Conservation (phyloP, 1,140 invertebrate species). For the Drosophila truncata region DNA sequence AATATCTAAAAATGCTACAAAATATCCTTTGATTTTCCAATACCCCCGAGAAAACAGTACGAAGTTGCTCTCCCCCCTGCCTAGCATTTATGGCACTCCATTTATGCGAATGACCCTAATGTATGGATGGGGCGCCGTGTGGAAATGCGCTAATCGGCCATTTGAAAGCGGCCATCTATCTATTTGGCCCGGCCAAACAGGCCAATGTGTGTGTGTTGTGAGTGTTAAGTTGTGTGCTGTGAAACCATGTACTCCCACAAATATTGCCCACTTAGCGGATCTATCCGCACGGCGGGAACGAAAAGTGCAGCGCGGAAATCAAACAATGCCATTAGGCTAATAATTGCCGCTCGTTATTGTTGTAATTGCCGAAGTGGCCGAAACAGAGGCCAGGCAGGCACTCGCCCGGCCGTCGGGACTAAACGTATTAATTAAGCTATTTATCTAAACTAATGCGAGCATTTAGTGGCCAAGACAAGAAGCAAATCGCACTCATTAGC, state of each 20-base stretch:
- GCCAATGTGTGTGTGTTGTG: not conserved
- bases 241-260: conserved; percentile 7
- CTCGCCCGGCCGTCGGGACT: conserved; percentile 33
- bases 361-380: conserved; percentile 64
- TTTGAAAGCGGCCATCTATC: conserved; percentile 46
- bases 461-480: conserved; percentile 82
- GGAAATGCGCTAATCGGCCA: conserved; percentile 32
- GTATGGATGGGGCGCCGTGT: conserved; percentile 1
- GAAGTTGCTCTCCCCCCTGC: not conserved
- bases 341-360: conserved; percentile 80
- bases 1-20: too few species aligned
- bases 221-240: conserved; percentile 10
- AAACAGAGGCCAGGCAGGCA: conserved; percentile 19
- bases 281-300: conserved; percentile 3
- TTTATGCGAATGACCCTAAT: conserved; percentile 30
- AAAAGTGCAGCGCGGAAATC: conserved; percentile 71
- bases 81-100: conserved; percentile 28
- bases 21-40: not conserved
- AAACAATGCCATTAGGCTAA: conserved; percentile 80
- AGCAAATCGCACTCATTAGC: conserved; percentile 84
- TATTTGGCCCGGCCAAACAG: conserved; percentile 39
- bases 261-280: conserved; percentile 58
- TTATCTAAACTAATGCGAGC: conserved; percentile 84
- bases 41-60: not conserved
- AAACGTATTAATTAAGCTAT: conserved; percentile 84